Conservation (phyloP, 2,888 invertebrate genomes). For the Nipponacmea schrenckii region DNA sequence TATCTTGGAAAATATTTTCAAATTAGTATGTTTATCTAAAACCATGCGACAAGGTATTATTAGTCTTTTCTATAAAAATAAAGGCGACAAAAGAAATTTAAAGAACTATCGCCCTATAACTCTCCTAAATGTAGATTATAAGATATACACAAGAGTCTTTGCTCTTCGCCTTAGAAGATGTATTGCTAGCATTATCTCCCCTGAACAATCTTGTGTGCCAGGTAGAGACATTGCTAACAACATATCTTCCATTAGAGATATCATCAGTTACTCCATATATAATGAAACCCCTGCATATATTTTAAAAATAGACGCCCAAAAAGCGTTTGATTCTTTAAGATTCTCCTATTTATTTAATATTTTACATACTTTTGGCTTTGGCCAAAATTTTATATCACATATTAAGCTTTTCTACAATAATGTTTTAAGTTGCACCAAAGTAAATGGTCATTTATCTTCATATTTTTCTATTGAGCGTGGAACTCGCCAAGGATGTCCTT, state of each 20-base stretch:
- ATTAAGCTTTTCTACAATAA: background rate
- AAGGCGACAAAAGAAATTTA: background rate
- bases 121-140: background rate
- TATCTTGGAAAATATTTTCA: too few relatives aligned
- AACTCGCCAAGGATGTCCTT: background rate
- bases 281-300: background rate
- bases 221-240: background rate
- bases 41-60: background rate
- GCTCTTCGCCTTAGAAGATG: background rate
- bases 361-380: background rate
- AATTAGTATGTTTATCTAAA: background rate
- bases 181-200: background rate
- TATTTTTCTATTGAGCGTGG: background rate
- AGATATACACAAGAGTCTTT: background rate
- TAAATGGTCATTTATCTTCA: background rate
- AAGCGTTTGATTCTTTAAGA: background rate
- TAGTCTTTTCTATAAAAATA: background rate
- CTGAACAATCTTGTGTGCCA: background rate
- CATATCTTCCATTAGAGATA: background rate
- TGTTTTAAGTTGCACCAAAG: background rate
- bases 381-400: background rate
- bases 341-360: background rate
- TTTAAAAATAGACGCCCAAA: background rate
- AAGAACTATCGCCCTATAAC: background rate
- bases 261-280: background rate